Evolutionary conservation across 2,888 invertebrate species (phyloP).

Genomic region (Epirrita christyi): DNA sequence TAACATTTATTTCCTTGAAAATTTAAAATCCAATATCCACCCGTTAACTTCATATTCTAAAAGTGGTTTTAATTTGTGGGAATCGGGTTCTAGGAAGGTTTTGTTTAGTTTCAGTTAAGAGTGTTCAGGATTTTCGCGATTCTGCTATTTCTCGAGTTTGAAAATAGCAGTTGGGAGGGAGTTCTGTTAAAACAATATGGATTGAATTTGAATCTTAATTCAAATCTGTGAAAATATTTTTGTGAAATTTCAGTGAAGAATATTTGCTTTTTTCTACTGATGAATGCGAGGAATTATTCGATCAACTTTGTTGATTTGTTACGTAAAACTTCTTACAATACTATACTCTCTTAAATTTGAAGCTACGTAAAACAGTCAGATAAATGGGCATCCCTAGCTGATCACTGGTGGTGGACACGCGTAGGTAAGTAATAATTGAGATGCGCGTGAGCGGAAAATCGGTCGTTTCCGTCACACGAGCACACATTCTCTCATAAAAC

Average conservation of each 20-base stretch:
- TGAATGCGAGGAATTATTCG: too few species aligned
- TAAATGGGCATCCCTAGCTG: neutral
- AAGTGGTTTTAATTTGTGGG: too few species aligned
- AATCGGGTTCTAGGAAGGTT: neutral
- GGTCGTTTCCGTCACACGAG: conserved; percentile 61
- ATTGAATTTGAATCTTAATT: neutral
- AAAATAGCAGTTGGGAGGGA: neutral
- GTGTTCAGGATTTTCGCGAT: neutral
- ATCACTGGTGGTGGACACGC: neutral
- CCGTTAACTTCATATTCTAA: too few species aligned
- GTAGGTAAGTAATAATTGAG: conserved; percentile 46
- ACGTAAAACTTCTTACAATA: too few species aligned
- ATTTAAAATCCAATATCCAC: too few species aligned
- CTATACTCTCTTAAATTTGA: too few species aligned
- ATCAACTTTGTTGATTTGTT: too few species aligned
- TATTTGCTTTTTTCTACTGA: too few species aligned
- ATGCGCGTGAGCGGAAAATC: conserved; percentile 72
- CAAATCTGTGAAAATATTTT: neutral
- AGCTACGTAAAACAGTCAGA: neutral
- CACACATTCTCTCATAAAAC: conserved; percentile 37
- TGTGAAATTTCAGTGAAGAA: neutral
- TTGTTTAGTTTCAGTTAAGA: neutral
- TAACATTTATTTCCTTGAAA: too few species aligned
- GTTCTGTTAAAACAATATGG: neutral
- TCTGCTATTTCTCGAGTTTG: neutral